Conservation (phyloP, 2,888 invertebrate species). For the Hirudinaria manillensis region DNA sequence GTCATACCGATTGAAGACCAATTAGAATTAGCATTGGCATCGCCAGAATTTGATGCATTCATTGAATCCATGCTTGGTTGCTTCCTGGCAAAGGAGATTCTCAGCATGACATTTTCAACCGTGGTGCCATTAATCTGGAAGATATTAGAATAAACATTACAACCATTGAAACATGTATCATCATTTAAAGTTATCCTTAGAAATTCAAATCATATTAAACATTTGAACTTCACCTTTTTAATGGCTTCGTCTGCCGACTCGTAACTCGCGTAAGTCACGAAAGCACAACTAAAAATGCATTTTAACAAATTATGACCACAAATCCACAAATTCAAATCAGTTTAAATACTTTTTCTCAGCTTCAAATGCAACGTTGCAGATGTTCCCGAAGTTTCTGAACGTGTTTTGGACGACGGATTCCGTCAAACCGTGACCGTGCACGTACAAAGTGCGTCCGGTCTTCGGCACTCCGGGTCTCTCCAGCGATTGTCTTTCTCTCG, state of each 20-base stretch:
- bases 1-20: conserved; percentile 17
- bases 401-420: conserved; percentile 1
- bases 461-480: not conserved
- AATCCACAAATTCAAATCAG: not conserved
- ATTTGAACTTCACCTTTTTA: not conserved
- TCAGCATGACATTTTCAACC: conserved; percentile 5
- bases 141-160: not conserved
- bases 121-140: not conserved
- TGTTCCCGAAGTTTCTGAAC: not conserved
- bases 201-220: not conserved
- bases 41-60: not conserved
- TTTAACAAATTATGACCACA: not conserved
- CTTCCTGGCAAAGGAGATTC: conserved; percentile 8
- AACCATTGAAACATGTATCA: not conserved
- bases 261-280: not conserved
- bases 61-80: conserved; percentile 12
- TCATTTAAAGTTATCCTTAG: not conserved
- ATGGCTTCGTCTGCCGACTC: conserved; percentile 15
- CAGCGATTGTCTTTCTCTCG: not conserved
- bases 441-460: conserved; percentile 16
- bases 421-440: not conserved
- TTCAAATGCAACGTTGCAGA: conserved; percentile 1
- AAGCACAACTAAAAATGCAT: not conserved
- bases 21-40: conserved; percentile 1
- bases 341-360: conserved; percentile 3